These are phyloP conservation scores for Yasuhikotakia modesta DNA, from an alignment of 2,797 vertebrate species.

Conservation along the genomic window DNA sequence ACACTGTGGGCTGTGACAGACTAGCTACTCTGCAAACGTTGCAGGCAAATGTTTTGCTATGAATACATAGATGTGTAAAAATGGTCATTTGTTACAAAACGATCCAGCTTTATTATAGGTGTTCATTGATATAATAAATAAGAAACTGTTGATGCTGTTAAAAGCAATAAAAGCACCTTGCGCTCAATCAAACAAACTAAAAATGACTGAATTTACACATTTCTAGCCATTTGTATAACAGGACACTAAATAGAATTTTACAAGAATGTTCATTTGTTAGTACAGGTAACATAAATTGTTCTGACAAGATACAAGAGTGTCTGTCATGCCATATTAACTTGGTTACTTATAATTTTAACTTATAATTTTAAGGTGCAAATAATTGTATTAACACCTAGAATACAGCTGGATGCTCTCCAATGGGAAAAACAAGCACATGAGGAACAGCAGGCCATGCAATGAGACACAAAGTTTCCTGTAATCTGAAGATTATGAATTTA, in stretches of 20 bases:
- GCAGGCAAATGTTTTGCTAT: slow-evolving; percentile 10
- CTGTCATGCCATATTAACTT: neutral
- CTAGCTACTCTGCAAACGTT: slow-evolving; percentile 12
- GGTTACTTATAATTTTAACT: too few species aligned
- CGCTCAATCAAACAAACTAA: neutral
- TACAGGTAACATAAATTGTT: neutral
- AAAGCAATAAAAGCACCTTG: neutral
- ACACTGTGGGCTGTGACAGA: slow-evolving; percentile 21
- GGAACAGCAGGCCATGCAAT: neutral
- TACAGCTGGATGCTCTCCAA: neutral
- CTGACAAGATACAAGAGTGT: neutral
- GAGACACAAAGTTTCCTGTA: neutral
- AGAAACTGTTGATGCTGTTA: neutral
- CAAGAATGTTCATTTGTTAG: neutral
- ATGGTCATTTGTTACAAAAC: neutral
- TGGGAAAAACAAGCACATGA: slow-evolving; percentile 18
- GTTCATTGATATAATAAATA: neutral
- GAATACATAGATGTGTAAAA: neutral
- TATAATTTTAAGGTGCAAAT: neutral
- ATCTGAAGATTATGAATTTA: neutral
- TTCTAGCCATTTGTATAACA: neutral
- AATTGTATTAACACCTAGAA: slow-evolving; percentile 29
- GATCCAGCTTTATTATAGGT: slow-evolving; percentile 16
- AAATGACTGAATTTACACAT: neutral
- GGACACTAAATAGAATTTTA: neutral